phyloP scores from a whole-genome alignment of 2,797 vertebrate species.

The Limnodromus scolopaceus region DNA sequence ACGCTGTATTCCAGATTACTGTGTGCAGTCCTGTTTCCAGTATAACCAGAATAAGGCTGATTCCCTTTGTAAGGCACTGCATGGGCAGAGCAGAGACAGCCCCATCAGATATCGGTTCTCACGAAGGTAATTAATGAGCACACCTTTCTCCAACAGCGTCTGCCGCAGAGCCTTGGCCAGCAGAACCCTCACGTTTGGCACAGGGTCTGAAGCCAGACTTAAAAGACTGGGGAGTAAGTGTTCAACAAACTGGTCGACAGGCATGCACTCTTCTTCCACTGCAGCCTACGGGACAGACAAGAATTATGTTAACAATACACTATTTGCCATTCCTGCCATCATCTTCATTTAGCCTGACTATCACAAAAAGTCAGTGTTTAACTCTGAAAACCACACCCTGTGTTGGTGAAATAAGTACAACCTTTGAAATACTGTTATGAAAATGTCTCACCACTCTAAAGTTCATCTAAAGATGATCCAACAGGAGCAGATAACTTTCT shows the following conservation, averaged over 20 bases:
- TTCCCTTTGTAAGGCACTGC: neutral
- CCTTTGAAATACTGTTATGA: neutral
- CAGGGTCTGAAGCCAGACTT: constrained; percentile 88
- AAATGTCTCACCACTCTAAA: neutral
- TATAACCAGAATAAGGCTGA: neutral
- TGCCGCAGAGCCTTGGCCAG: constrained; percentile 90
- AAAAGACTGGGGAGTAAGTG: constrained; percentile 89
- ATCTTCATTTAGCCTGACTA: neutral
- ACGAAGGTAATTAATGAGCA: neutral
- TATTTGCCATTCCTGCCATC: neutral
- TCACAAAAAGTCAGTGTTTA: neutral
- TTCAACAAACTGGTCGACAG: constrained; percentile 87
- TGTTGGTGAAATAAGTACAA: neutral
- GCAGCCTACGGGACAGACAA: constrained; percentile 74
- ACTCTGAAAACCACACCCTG: neutral
- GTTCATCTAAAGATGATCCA: neutral
- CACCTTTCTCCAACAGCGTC: constrained; percentile 90
- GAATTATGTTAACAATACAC: neutral
- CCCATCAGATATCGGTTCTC: fast-evolving
- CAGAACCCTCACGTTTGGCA: constrained; percentile 88
- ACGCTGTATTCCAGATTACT: neutral
- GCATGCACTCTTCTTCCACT: constrained; percentile 88
- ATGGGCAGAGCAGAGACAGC: neutral
- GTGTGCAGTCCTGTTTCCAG: fast-evolving
- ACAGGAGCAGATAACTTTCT: neutral